A percentile compares a stretch with the other conserved stretches of the same genome.
These are phyloP conservation scores for Trachops cirrhosus DNA, from an alignment of 2,797 vertebrate species.

Conservation along the genomic window DNA sequence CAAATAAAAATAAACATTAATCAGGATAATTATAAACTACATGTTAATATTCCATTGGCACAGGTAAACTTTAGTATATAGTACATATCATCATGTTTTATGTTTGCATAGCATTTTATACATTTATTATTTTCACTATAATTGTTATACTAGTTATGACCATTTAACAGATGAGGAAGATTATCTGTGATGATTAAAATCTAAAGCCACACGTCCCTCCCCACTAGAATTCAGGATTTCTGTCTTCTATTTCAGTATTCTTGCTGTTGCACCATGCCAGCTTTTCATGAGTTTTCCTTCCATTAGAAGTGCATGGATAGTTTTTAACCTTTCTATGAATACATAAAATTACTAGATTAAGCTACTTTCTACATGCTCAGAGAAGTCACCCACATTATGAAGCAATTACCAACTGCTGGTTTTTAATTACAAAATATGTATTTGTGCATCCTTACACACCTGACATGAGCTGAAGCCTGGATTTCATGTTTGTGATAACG, in stretches of 20 bases:
- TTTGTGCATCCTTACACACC: not conserved
- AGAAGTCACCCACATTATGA: not conserved
- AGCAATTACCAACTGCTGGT: not conserved
- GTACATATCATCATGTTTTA: not conserved
- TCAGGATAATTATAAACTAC: not conserved
- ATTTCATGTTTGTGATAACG: not conserved
- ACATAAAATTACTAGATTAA: not conserved
- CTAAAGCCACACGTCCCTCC: not conserved
- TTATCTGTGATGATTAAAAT: not conserved
- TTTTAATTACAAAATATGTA: not conserved
- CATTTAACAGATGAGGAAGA: not conserved
- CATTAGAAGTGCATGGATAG: not conserved
- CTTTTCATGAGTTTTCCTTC: not conserved
- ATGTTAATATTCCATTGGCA: not conserved
- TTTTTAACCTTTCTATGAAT: not conserved
- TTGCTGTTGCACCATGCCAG: not conserved
- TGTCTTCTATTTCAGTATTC: not conserved
- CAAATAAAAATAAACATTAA: conserved; percentile 18
- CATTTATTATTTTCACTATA: not conserved
- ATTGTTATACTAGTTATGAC: not conserved
- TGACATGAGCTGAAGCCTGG: not conserved
- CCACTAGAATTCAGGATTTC: not conserved
- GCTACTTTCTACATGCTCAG: not conserved
- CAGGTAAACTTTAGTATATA: not conserved
- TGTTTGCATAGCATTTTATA: not conserved